Percentiles rank a stretch among this genome's conserved stretches.
Evolutionary conservation across 2,113 vertebrate species (phyloP).

Genomic region (Chiloscyllium plagiosum): DNA sequence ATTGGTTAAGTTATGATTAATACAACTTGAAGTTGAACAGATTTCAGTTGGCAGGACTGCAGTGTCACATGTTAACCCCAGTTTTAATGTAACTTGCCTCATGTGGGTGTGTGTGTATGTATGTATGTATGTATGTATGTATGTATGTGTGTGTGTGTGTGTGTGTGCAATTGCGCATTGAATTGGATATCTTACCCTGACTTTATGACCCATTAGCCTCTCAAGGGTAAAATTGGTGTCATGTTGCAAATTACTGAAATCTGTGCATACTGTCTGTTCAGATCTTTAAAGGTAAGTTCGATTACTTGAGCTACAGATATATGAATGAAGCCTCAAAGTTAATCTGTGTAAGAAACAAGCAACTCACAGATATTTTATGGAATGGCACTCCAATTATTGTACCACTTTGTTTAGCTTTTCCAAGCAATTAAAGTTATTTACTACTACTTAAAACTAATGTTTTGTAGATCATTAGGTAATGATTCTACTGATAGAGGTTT

Average conservation of each 20-base stretch:
- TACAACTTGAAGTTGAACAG: background rate
- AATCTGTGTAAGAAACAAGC: background rate
- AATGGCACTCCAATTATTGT: background rate
- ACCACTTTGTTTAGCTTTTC: background rate
- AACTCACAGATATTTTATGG: background rate
- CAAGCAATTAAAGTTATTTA: background rate
- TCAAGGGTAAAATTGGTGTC: background rate
- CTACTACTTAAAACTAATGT: background rate
- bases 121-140: no score
- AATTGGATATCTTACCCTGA: background rate
- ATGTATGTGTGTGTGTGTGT: no score
- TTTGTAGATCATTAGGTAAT: background rate
- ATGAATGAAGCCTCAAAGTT: background rate
- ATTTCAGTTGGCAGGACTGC: background rate
- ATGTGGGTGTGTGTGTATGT: no score
- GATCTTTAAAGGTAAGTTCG: background rate
- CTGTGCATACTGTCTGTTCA: background rate
- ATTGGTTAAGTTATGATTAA: background rate
- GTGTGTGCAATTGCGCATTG: no score
- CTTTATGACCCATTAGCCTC: background rate
- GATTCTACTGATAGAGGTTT: background rate
- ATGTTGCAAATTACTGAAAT: background rate
- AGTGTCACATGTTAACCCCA: background rate
- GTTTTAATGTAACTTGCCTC: no score
- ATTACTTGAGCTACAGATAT: background rate